Percentiles rank a stretch among this genome's conserved stretches.
Evolutionary conservation across 2,113 vertebrate species (phyloP).

Genomic region (Gymnorhina tibicen): DNA sequence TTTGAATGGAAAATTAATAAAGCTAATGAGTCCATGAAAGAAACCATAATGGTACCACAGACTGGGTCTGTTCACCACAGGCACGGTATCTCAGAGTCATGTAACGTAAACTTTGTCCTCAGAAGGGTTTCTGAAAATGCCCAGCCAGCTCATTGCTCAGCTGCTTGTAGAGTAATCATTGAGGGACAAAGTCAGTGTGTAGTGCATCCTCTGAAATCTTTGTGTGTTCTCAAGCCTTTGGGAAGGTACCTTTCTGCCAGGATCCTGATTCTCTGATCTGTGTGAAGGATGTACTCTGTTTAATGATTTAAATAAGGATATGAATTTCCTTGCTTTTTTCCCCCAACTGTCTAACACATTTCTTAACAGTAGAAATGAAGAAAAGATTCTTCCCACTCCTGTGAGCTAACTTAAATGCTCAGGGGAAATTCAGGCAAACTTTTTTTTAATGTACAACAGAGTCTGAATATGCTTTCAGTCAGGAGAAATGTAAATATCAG

Average conservation of each 20-base stretch:
- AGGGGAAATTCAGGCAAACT: not conserved
- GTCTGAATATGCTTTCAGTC: not conserved
- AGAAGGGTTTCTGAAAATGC: not conserved
- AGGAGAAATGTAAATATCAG: constrained; percentile 53
- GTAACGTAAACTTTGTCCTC: not conserved
- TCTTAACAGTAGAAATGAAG: not conserved
- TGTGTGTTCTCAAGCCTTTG: not conserved
- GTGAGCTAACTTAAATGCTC: not conserved
- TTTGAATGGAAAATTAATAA: not conserved
- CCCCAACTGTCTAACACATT: not conserved
- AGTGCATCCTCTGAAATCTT: not conserved
- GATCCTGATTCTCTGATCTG: not conserved
- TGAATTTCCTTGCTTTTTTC: not conserved
- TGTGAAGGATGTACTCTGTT: not conserved
- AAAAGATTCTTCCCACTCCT: not conserved
- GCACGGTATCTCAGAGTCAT: not conserved
- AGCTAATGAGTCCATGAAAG: not conserved
- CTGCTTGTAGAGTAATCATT: fast-evolving
- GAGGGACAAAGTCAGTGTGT: not conserved
- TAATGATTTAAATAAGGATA: not conserved
- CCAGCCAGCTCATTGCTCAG: not conserved
- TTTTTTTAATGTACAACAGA: not conserved
- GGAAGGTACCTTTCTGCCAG: not conserved
- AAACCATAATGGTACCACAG: not conserved
- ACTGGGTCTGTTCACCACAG: not conserved